Conservation (phyloP, 2,888 invertebrate species). For the Arctia plantaginis region DNA sequence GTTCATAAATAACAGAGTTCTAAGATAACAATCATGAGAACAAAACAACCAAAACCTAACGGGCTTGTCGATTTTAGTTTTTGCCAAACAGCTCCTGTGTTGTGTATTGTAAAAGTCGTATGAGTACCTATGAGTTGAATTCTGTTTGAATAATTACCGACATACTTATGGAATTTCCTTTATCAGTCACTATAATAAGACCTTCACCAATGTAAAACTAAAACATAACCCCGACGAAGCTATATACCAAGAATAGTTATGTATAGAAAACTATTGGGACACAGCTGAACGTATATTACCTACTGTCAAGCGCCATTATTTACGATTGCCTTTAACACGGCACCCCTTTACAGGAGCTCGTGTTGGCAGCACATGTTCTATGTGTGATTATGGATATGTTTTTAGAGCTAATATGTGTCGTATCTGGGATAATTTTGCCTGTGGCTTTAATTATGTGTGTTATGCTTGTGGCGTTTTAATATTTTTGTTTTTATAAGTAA, state of each 20-base stretch:
- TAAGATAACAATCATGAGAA: too few species aligned
- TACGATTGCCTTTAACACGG: conserved; percentile 58
- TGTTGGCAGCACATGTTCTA: conserved; percentile 14
- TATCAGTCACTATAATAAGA: not conserved
- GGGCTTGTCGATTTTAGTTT: too few species aligned
- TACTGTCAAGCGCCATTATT: conserved; percentile 63
- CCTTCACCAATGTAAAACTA: not conserved
- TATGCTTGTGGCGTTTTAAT: not conserved
- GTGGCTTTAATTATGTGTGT: not conserved
- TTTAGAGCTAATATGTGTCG: conserved; percentile 1
- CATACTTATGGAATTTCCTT: not conserved
- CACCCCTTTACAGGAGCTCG: conserved; percentile 19
- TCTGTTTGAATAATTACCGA: too few species aligned
- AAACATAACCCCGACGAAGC: conserved; percentile 31
- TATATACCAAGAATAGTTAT: conserved; percentile 36
- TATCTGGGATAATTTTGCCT: conserved; percentile 7
- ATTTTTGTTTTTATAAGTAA: too few species aligned
- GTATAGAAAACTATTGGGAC: conserved; percentile 53
- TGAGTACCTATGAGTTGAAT: too few species aligned
- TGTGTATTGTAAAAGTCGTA: too few species aligned
- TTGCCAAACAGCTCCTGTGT: too few species aligned
- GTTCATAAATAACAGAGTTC: too few species aligned
- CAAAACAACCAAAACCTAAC: too few species aligned
- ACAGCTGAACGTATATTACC: conserved; percentile 59
- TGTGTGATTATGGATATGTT: conserved; percentile 1